Base-by-base conservation (phyloP, 2,113 vertebrate species). In the Myiopsitta monachus region DNA sequence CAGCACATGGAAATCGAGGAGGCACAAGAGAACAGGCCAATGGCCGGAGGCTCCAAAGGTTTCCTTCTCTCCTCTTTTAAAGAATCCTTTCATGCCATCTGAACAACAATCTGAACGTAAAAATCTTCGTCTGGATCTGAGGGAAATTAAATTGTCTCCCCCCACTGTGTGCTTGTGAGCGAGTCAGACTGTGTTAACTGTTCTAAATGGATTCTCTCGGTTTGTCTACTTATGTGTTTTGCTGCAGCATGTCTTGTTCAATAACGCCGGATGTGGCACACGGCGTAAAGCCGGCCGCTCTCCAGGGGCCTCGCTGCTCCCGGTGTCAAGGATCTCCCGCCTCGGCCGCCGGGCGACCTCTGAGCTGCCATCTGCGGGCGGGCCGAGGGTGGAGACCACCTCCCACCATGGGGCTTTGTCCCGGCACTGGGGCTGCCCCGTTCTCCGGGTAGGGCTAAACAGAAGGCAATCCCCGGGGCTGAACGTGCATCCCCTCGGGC, bases 61-160 rank as follows among this genome's bases (percentile, higher is more conserved):
- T 90, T 41, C 5, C 27, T 23, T 16, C 14, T 85, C 33, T 59
- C 6, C 11, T 55, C 52, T 72, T 77, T 47, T 38, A 51, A 83
- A 93, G 43, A 83, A 78, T 36, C 33, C 64, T 70, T 87, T 82
- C 2, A 31, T 57, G 44, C 18, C 73, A 36, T 33, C 76, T 83
- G 55, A 90, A 59, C 82, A 86, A 38, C 79, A 51, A 55, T 28
- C 80, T 61, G 69, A 94, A 92, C 80, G 31, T 79, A 73, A 94
- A 95, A 89, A 91, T 92, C 74, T 89, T 92, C 18, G 8, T 72
- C 86, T 76, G 80, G 73, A 78, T 94, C 93, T 82, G 74, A 91
- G 54, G 49, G 94, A 94, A 96, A 96, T 96, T 89, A 97, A 95
- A 96, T 91, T 84, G 88, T 79, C 80, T 94, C 46, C 87, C 92